These are phyloP conservation scores for Apogon hyalosoma DNA, from an alignment of 2,797 vertebrate genomes.

Conservation along the genomic window DNA sequence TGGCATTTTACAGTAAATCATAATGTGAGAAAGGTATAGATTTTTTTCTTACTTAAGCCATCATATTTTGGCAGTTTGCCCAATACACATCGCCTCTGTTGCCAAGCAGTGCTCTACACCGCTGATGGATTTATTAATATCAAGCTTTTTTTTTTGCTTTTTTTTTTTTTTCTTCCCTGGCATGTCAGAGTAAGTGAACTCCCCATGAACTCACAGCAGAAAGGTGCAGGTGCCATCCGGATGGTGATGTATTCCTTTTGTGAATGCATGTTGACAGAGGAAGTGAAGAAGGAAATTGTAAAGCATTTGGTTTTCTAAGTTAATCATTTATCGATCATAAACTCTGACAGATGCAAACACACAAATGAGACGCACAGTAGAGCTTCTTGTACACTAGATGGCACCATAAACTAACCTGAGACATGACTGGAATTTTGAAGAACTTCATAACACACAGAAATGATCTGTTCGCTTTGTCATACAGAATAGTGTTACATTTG, in stretches of 20 bases:
- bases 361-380: slow-evolving; percentile 9
- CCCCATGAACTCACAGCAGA: slow-evolving; percentile 24
- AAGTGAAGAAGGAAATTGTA: neutral
- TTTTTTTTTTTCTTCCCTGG: slow-evolving; percentile 1
- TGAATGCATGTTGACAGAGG: neutral
- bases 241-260: slow-evolving; percentile 10
- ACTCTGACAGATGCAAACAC: neutral
- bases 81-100: neutral
- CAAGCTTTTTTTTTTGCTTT: neutral
- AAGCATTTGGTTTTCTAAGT: slow-evolving; percentile 16
- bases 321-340: slow-evolving; percentile 14
- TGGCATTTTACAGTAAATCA: slow-evolving; percentile 3
- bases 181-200: slow-evolving; percentile 50
- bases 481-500: neutral
- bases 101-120: slow-evolving; percentile 8
- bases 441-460: slow-evolving; percentile 8
- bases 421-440: slow-evolving; percentile 60
- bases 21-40: slow-evolving; percentile 20
- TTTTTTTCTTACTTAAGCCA: slow-evolving; percentile 22
- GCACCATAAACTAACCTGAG: slow-evolving; percentile 57
- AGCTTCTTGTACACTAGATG: slow-evolving; percentile 69
- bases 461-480: neutral
- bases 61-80: slow-evolving; percentile 17
- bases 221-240: neutral
- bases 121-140: slow-evolving; percentile 26